Evolutionary conservation across 2,797 vertebrate species (phyloP), one percentile per base, ranked within the genome.

Genomic region (Periophthalmus magnuspinnatus): DNA sequence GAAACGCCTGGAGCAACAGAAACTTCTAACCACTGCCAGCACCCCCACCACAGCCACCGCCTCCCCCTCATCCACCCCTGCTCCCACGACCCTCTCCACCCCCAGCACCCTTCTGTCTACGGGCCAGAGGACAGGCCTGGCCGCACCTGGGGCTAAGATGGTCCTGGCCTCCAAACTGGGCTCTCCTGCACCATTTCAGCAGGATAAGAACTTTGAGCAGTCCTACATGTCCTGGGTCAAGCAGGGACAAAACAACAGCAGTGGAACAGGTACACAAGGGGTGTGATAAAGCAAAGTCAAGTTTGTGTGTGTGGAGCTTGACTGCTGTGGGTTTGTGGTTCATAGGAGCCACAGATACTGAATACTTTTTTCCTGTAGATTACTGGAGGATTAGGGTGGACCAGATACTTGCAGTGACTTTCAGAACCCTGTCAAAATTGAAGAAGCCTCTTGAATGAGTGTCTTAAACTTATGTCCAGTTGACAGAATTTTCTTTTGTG

Each of bases 201-300:
- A 96, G 80, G 96, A 96, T 92, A 98, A 98, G 91, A 98, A 96
- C 91, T 98, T 99, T 87, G 97, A 99, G 59, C 97, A 99, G 64
- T 97, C 96, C 2, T 99, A 99, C 80, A 96, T 97, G 48, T 97
- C 97, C 10, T 99, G 97, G 97, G 96, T 99, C 86, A 98, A 97
- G 76, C 97, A 99, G 94, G 97, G 97, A 80, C 97, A 98, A 59
- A 94, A 91, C 90, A 97, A 90, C 94, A 94, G 91, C 90, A 93
- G 93, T 94, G 86, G 32, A 1, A 10, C 93, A 90, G 93, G 94
- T 93, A 72, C 90, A 88, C 1, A 6, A 22, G 67, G 1, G 3
- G 52, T 5, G 2, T 10, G 21, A 54, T 10, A 11, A 10, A 19
- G 22, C 3, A n/a, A 63, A 21, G 38, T 41, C 38, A 63, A 21